Percentiles rank a stretch among this genome's conserved stretches.
Evolutionary conservation across 2,888 invertebrate species (phyloP).

Genomic region (Candidula unifasciata): DNA sequence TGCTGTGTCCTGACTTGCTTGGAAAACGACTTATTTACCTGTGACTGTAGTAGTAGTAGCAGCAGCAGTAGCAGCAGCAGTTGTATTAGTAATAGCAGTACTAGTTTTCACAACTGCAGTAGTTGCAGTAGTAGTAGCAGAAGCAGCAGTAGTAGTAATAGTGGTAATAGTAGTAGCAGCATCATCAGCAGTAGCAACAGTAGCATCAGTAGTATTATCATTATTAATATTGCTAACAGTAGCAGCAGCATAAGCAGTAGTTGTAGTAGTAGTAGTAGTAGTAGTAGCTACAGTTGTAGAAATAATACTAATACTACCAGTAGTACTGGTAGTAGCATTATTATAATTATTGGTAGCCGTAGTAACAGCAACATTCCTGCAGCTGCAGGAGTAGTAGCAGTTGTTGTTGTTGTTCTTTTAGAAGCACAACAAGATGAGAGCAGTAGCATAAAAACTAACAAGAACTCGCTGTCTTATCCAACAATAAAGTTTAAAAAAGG

Average conservation of each 20-base stretch:
- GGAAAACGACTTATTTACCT: too few relatives aligned
- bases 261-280: slow-evolving; percentile 3
- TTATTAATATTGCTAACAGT: neutral
- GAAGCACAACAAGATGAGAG: too few relatives aligned
- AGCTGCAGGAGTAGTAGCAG: neutral
- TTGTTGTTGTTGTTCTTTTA: neutral
- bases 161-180: neutral
- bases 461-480: too few relatives aligned
- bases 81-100: neutral
- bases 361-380: neutral
- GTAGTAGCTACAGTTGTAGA: neutral
- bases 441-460: too few relatives aligned
- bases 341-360: neutral
- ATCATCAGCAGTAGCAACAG: neutral
- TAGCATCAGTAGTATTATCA: neutral
- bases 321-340: neutral
- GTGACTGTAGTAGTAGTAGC: too few relatives aligned
- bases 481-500: too few relatives aligned
- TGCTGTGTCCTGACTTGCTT: too few relatives aligned
- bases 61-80: too few relatives aligned
- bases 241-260: neutral
- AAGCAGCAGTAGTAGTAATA: neutral
- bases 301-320: neutral
- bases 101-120: neutral
- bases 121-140: neutral